phyloP scores from a whole-genome alignment of 2,888 invertebrate genomes.

The Macaria notata region DNA sequence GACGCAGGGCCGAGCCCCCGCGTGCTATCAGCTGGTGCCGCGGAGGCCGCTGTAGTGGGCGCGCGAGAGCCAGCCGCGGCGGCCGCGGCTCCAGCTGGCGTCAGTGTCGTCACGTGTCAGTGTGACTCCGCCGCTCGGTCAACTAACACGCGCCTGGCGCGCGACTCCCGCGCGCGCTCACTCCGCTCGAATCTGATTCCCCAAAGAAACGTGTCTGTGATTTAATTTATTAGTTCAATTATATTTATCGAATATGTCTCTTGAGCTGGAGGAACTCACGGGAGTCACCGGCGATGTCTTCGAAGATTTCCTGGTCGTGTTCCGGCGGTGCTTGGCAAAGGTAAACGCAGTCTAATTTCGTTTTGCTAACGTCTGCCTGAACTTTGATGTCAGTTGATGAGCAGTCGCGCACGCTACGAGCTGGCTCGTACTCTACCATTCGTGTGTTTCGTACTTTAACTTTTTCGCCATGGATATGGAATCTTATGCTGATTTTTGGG shows the following conservation, averaged over 20 bases:
- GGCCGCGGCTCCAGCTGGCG: conserved; percentile 15
- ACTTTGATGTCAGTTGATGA: conserved; percentile 43
- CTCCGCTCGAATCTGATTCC: conserved; percentile 67
- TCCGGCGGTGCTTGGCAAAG: conserved; percentile 86
- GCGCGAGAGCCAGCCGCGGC: conserved; percentile 4
- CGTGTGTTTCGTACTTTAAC: neutral
- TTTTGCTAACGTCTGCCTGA: conserved; percentile 45
- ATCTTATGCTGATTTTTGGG: conserved; percentile 56
- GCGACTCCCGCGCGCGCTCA: conserved; percentile 49
- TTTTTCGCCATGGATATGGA: conserved; percentile 50
- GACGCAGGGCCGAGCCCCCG: conserved; percentile 64
- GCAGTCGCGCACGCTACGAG: conserved; percentile 5
- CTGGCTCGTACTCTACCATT: neutral
- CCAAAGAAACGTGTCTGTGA: conserved; percentile 71
- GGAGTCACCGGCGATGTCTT: conserved; percentile 86
- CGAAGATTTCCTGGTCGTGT: conserved; percentile 87
- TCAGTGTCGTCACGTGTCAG: conserved; percentile 34
- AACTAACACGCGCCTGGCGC: conserved; percentile 48
- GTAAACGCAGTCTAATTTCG: conserved; percentile 82
- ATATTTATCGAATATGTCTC: conserved; percentile 76
- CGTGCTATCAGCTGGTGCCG: conserved; percentile 52
- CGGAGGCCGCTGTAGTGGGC: conserved; percentile 1
- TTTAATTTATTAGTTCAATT: conserved; percentile 47
- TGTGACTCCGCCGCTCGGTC: conserved; percentile 57
- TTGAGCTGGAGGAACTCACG: conserved; percentile 85